Percentiles rank a stretch among this genome's conserved stretches.
Conservation (phyloP, 2,797 vertebrate genomes). For the Bovichtus diacanthus region DNA sequence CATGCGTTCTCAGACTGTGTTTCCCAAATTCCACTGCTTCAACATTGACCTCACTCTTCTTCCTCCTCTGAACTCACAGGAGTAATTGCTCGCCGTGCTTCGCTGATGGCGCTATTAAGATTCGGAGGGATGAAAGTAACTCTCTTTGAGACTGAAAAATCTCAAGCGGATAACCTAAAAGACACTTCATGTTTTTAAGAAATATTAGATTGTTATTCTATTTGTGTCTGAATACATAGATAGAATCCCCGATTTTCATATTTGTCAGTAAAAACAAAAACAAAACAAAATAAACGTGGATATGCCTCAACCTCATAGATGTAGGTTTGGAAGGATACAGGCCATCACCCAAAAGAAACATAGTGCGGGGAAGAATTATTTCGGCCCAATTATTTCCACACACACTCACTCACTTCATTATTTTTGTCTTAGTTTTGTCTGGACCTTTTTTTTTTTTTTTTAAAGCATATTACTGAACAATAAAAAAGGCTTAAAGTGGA, state of each 20-base stretch:
- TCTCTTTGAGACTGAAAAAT: constrained; percentile 17
- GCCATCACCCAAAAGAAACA: neutral
- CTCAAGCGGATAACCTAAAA: constrained; percentile 5
- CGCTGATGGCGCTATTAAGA: constrained; percentile 44
- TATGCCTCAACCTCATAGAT: neutral
- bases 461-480: neutral
- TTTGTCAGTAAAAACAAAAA: neutral
- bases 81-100: constrained; percentile 54
- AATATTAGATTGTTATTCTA: constrained; percentile 6
- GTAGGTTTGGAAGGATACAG: neutral
- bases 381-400: neutral
- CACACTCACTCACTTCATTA: neutral
- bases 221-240: constrained; percentile 10
- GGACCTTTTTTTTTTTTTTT: neutral
- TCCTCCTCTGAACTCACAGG: constrained; percentile 39
- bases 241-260: neutral
- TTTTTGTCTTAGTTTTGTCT: neutral
- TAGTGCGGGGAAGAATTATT: neutral
- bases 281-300: neutral
- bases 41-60: constrained; percentile 47
- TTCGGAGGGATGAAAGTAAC: constrained; percentile 48
- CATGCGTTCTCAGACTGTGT: constrained; percentile 10
- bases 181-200: constrained; percentile 5
- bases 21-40: constrained; percentile 20
- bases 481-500: neutral